Base-by-base conservation (phyloP, 35 echinoderm and acorn worm genomes). In the Holothuria glaberrima region DNA sequence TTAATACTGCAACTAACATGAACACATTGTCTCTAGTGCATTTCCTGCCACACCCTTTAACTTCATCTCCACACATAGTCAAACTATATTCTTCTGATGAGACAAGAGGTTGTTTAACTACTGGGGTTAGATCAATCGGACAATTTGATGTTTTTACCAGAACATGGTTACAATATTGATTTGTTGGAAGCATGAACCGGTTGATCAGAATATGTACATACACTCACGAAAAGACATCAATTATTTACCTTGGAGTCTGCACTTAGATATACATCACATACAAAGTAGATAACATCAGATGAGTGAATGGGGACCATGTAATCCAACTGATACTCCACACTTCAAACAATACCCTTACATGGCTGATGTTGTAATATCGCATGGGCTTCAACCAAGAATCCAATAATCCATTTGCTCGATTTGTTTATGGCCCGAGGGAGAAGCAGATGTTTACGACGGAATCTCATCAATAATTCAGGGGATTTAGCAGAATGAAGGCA, bases 391-490 rank as follows among this genome's bases (percentile, higher is more conserved):
- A 54, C 12, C 50, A 9, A 54, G 50, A 54, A 54, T 9, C 50
- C 50, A 54, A 54, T 54, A 54, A 54, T 54, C 50, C 16, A 54
- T 54, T 54, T 54, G 50, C 50, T 54, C 50, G 50, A 54, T 54
- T 54, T 54, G 50, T 54, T 17, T 17, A 54, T 54, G 50, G 50
- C 16, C 21, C 32, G 35, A 72, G n/a, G 35, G 35, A 32, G 35
- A 72, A 72, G 30, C 69, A 72, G 69, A 72, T 72, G 69, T 72
- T 38, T 35, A 20, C 21, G 71, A 75, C 12, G 33, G 71, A 75
- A 75, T 75, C 71, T 75, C 71, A 75, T 75, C 71, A 75, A 75
- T 75, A 45, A 75, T 75, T 31, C 71, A 38, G 10, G 33, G 30
- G 44, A 41, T 38, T 75, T 75, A 75, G 44, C 71, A 75, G 71